phyloP scores from a whole-genome alignment of 2,888 invertebrate genomes.

The Himalopsyche japonica region DNA sequence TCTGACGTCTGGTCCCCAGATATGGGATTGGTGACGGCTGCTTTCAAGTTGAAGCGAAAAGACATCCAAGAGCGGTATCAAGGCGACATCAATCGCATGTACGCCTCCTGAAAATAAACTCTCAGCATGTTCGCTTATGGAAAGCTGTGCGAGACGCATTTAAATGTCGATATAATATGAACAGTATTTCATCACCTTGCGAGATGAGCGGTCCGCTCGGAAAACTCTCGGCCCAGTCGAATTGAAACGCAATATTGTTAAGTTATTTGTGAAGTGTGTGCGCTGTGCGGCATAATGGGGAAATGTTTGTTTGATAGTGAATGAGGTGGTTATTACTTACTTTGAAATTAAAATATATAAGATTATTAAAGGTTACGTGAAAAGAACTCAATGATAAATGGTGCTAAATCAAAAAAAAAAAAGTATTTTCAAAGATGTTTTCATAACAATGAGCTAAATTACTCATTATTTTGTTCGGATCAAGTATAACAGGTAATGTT shows the following conservation, averaged over 20 bases:
- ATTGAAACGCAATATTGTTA: neutral
- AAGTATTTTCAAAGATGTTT: neutral
- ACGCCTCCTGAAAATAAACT: slow-evolving; percentile 76
- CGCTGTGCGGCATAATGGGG: neutral
- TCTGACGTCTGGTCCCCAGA: slow-evolving; percentile 97
- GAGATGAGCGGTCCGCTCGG: neutral
- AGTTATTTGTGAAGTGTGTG: neutral
- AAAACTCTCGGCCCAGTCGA: neutral
- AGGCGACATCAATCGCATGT: slow-evolving; percentile 91
- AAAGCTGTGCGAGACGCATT: neutral
- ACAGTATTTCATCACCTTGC: neutral
- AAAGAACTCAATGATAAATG: slow-evolving; percentile 13
- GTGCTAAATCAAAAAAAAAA: slow-evolving; percentile 16
- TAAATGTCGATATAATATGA: neutral
- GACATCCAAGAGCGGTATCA: slow-evolving; percentile 93
- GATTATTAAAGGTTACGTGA: neutral
- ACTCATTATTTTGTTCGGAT: neutral
- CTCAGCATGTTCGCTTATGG: neutral
- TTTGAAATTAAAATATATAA: neutral
- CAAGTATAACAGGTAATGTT: neutral
- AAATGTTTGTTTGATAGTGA: neutral
- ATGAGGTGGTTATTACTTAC: neutral
- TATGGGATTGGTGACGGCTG: slow-evolving; percentile 95
- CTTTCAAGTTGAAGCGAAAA: slow-evolving; percentile 96
- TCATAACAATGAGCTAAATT: neutral